These are phyloP conservation scores for Chaetodon trifascialis DNA, from an alignment of 2,113 vertebrate species.

Conservation along the genomic window DNA sequence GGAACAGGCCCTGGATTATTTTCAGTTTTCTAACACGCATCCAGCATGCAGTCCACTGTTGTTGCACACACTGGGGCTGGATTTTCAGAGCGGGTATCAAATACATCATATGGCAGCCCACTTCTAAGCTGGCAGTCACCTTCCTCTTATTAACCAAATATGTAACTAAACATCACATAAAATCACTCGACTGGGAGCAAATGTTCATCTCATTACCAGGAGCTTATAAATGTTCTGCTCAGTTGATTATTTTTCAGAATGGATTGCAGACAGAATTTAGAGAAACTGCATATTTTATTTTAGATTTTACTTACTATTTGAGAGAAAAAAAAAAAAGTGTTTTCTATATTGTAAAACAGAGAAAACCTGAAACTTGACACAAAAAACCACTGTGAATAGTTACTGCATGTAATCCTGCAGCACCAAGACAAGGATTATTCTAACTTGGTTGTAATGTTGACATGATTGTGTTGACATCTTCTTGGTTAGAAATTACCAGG, in stretches of 20 bases:
- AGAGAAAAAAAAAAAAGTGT: background rate
- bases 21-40: background rate
- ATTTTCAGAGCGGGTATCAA: background rate
- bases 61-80: background rate
- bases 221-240: background rate
- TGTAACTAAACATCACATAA: slow-evolving; percentile 14
- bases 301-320: background rate
- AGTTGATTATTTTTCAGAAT: slow-evolving; percentile 6
- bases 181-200: slow-evolving; percentile 15
- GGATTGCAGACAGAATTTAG: background rate
- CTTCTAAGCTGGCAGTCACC: background rate
- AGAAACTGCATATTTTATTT: background rate
- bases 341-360: background rate
- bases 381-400: background rate
- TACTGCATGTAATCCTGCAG: background rate
- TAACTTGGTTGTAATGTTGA: background rate
- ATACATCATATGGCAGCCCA: background rate
- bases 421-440: background rate
- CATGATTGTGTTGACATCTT: too few relatives aligned
- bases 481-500: background rate
- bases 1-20: background rate
- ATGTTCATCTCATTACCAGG: background rate
- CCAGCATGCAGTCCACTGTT: background rate
- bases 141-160: background rate
- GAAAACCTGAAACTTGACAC: background rate